Evolutionary conservation across 2,113 vertebrate genomes (phyloP), one percentile per base, ranked within the genome.

Genomic region (Scartelaos histophorus): DNA sequence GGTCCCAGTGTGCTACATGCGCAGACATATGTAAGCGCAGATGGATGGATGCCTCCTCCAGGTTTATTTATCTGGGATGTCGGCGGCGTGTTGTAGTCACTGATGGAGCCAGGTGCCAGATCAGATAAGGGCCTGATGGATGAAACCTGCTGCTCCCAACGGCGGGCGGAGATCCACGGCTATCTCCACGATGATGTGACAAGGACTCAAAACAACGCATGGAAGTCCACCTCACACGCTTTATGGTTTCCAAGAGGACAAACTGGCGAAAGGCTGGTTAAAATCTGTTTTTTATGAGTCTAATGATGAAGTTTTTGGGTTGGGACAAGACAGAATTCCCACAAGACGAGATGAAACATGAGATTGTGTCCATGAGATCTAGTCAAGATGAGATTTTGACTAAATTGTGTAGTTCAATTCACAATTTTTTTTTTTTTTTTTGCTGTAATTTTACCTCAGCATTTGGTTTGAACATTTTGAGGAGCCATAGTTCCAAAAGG

Each of bases 11-110:
- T 76, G 81, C 78, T 92, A 88, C 87, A 89, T 84, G 79, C 85
- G 76, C 80, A 82, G 88, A 88, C 90, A 91, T 90, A 90, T 89
- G 90, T 73, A 85, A 76, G 75, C 82, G 79, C 89, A 93, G 90
- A 91, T 90, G 91, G 86, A 88, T 45, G 74, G 70, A 84, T 87
- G 57, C 71, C 84, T 85, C 80, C 81, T 80, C 88, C 84, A 86
- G 80, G 85, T 87, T 91, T 90, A 89, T 91, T 87, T 86, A 88
- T 90, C 78, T 85, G 83, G 62, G 83, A 86, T 76, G 86, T 86
- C 87, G 29, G 79, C 86, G 79, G 85, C 73, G 69, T 84, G 88
- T 89, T 80, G 81, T 75, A 91, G 78, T 88, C 79, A 83, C 84
- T 85, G 89, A 89, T 87, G 64, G 19, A 87, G 83, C 87, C 89